Base-by-base conservation (phyloP, 2,797 vertebrate species). In the Chiropotes sagulatus region DNA sequence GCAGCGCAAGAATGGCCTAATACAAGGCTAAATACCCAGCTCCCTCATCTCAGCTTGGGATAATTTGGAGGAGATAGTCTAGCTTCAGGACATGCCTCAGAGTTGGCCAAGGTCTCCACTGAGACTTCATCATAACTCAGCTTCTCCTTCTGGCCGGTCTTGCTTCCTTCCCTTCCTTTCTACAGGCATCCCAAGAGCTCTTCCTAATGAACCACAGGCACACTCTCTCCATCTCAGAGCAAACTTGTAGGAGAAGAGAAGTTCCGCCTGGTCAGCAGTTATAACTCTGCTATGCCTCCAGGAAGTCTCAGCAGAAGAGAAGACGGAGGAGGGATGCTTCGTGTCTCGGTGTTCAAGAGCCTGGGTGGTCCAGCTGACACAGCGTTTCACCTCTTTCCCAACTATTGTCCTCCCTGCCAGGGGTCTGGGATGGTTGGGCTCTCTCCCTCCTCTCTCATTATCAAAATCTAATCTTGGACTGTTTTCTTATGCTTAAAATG, bases 401-500 rank as follows among this genome's bases (percentile, higher is more conserved):
- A 54, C 61, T 8, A 1, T 14, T 57, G 48, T 61, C 50, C 48
- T 81, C 30, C 33, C 20, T n/a, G 28, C 54, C 57, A 4, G 17
- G 24, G 17, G 2, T 22, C 12, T 64, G 15, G 41, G 24, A 22
- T 15, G 58, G 76, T 54, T 52, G 7, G 26, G 20, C 6, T 14
- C 15, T 20, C 57, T 24, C 17, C 64, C 20, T 88, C 78, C 50
- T 90, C 54, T 90, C 50, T 75, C 50, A 15, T 67, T 54, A 61
- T 79, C 67, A 64, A 78, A 89, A 88, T 64, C 41, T 52, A 73
- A 89, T 72, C 79, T 82, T 7, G 24, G 17, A 52, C 92, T 86
- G 75, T 90, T 82, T 95, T 90, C 52, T 48, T 88, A 22, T 17
- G 93, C 86, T 93, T 73, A 92, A 93, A 80, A 48, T 78, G 57